These are phyloP conservation scores for Zeugodacus cucurbitae DNA, from an alignment of 1,140 invertebrate species.

Conservation along the genomic window DNA sequence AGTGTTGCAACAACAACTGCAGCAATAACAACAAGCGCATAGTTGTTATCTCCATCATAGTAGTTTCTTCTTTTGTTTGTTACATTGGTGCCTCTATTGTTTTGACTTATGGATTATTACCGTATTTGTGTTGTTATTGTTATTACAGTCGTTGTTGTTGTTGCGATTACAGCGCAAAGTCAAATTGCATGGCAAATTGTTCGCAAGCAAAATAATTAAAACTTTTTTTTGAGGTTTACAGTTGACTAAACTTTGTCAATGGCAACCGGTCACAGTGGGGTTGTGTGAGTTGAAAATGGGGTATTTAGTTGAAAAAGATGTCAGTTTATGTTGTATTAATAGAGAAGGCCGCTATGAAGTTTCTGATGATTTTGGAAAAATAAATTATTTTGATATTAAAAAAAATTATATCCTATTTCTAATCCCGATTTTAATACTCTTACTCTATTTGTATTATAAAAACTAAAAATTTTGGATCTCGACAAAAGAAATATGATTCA, in stretches of 20 bases:
- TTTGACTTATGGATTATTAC: neutral
- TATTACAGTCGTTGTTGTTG: neutral
- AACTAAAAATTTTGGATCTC: too few species aligned
- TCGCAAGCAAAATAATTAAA: conserved; percentile 36
- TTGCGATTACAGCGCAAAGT: conserved; percentile 8
- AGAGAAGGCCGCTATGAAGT: too few species aligned
- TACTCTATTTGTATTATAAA: too few species aligned
- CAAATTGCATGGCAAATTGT: conserved; percentile 36
- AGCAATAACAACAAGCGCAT: neutral
- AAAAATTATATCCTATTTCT: too few species aligned
- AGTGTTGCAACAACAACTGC: neutral
- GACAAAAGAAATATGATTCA: too few species aligned
- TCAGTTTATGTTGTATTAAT: too few species aligned
- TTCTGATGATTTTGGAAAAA: too few species aligned
- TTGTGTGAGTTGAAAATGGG: too few species aligned
- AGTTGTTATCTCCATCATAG: conserved; percentile 2
- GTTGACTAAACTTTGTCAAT: conserved; percentile 2
- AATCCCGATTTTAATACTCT: too few species aligned
- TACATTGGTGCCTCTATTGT: conserved; percentile 8
- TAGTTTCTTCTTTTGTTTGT: neutral
- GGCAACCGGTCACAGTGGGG: neutral
- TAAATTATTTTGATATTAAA: too few species aligned
- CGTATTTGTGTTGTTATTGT: neutral
- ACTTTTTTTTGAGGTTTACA: neutral
- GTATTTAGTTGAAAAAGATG: too few species aligned